Base-by-base conservation (phyloP, 2,888 invertebrate species). In the Leptinotarsa rubiginosa region DNA sequence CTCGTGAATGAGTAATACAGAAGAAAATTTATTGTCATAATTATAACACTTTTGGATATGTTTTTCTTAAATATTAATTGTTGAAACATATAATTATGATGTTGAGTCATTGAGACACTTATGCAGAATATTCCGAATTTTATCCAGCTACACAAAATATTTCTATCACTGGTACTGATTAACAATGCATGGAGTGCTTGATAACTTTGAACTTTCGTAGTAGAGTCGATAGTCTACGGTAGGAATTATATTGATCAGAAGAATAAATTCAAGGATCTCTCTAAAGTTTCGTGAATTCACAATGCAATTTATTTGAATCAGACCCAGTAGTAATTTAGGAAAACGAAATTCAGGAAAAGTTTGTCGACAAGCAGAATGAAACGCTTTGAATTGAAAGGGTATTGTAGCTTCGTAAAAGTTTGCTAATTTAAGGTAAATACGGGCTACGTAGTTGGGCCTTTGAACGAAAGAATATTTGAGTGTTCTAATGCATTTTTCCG, bases 391-490 rank as follows among this genome's bases (percentile, higher is more conserved):
- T 78, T 76, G 76, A 80, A 80, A 79, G 78, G 80, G 82, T 83
- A 82, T 79, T 77, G 82, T 82, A 79, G 81, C 80, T 80, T 80
- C 77, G 78, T 77, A 78, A 82, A 83, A 83, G 81, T 84, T 84
- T 82, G 83, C 81, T 81, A 81, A 81, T 79, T 77, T 78, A 82
- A 83, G 83, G 83, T 83, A 81, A 80, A 83, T 83, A 82, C 84
- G 81, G 76, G 83, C 81, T 83, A 78, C 73, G 77, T 73, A 79
- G 81, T 66, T 66, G 50, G 22, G 49, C 41, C 16, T 66, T 41
- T 25, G 49, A 20, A 66, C 22, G 22, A 20, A 50, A 49, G 18
- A 50, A 66, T 50, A 49, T 66, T 49, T 66, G 22, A 15, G 50
- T 66, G n/a, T 47, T 16, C 20, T 22, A 50, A 66, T 66, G 41